Evolutionary conservation across 2,113 vertebrate species (phyloP), one percentile per base, ranked within the genome.

Genomic region (Pterocles gutturalis): DNA sequence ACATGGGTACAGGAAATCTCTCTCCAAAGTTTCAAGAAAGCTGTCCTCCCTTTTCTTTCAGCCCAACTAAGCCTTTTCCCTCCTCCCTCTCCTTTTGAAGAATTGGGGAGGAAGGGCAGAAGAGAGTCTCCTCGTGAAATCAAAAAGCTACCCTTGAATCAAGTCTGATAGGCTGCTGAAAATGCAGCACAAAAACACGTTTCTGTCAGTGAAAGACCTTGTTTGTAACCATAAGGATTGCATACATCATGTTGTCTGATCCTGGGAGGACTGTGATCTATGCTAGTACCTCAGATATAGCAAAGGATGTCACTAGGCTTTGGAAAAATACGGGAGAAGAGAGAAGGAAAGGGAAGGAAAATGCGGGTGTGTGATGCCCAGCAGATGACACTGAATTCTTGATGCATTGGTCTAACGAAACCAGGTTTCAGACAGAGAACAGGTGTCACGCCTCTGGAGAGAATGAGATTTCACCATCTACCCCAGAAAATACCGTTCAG

Each of bases 261-360:
- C 91, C 93, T 93, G 57, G 17, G 48, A 97, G 80, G 65, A 89
- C 96, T 97, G 97, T 97, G 96, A 97, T 98, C 96, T 97, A 69
- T 2, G 13, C 71, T 78, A 66, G 67, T 60, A 94, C 83, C 91
- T 95, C 60, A 93, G 91, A 94, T 87, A 77, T 60, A 62, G 85
- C 91, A 89, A 96, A 94, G 28, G 29, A 90, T 95, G 89, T 87
- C 95, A 96, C 66, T 89, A 95, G 80, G 71, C 71, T 96, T 89
- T 88, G 87, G 83, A 53, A 84, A 90, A 53, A 64, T n/a, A 91
- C 79, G 6, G 43, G 14, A 55, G 25, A 67, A 19, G 19, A 93
- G 24, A 82, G 53, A 49, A 33, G 17, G 13, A 54, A 82, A 41
- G 5, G 22, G 38, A 84, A 60, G 29, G 14, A 55, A 83, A 57